Evolutionary conservation across 2,888 invertebrate species (phyloP), one percentile per base, ranked within the genome.

Genomic region (Rotaria magnacalcarata): DNA sequence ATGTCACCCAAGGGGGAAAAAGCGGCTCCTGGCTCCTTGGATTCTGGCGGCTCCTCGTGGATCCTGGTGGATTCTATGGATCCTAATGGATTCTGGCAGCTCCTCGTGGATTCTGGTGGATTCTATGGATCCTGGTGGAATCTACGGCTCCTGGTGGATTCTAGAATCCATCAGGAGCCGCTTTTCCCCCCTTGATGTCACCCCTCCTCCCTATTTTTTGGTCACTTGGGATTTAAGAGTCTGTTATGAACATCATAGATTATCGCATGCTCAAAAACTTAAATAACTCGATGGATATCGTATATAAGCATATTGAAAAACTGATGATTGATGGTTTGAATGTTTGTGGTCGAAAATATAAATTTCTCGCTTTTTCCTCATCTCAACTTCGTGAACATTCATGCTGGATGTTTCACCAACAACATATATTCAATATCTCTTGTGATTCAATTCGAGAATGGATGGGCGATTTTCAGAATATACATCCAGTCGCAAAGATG

Each of bases 401-500:
- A 7, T 74, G 88, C 24, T 88, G 88, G 87, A 86, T 89, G 84
- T 88, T 88, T 86, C 88, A 88, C 11, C n/a, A 85, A 43, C 41
- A 21, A 27, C n/a, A n/a, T 11, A 34, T 11, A 2, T 11, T 0
- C 1, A 2, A 43, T 43, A 41, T 75, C 21, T 19, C 75, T 4
- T 88, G 88, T 14, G 34, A 86, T 7, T 19, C 34, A 7, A 88
- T 89, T 54, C 86, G 88, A n/a, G 41, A 87, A 5, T 87, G 87
- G 85, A 87, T 88, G 84, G 89, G 89, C 1, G 87, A 88, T 84
- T 87, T 89, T 24, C 89, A 90, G 89, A 89, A 90, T n/a, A 88
- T 90, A 52, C 89, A 90, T 89, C 90, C 90, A 21, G 90, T 90
- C 67, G 90, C 90, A 87, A 90, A 91, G 87, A 90, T 90, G 3